Conservation (phyloP, 2,797 vertebrate species). For the Coendou prehensilis region DNA sequence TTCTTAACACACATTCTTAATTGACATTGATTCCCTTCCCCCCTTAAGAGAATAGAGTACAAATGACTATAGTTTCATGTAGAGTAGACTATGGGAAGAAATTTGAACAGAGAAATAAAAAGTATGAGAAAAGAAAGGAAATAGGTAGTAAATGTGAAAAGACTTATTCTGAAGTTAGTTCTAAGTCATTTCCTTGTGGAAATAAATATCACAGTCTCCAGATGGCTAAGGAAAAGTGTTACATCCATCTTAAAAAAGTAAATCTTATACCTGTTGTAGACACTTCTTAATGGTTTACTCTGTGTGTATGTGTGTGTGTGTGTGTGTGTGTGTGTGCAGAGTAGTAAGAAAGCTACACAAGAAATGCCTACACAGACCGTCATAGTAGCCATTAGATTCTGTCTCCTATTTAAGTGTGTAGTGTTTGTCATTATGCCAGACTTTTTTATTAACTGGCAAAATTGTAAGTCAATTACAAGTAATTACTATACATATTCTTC, state of each 20-base stretch:
- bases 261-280: not conserved
- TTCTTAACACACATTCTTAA: not conserved
- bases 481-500: not conserved
- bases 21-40: not conserved
- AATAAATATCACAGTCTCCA: not conserved
- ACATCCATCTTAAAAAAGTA: not conserved
- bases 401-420: not conserved
- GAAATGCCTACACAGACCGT: not conserved
- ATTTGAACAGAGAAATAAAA: conserved; percentile 18
- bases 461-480: conserved; percentile 15
- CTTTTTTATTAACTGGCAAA: not conserved
- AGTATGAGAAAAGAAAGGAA: not conserved
- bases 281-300: not conserved
- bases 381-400: not conserved
- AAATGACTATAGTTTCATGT: not conserved
- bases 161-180: conserved; percentile 53
- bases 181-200: conserved; percentile 5
- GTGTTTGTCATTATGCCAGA: not conserved
- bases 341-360: not conserved
- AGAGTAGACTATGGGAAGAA: not conserved
- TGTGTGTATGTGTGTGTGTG: not conserved
- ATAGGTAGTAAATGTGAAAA: conserved; percentile 7
- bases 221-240: conserved; percentile 26
- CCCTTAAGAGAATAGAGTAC: not conserved
- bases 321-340: not conserved